phyloP scores from a whole-genome alignment of 2,888 invertebrate species.

The Papilio protenor region DNA sequence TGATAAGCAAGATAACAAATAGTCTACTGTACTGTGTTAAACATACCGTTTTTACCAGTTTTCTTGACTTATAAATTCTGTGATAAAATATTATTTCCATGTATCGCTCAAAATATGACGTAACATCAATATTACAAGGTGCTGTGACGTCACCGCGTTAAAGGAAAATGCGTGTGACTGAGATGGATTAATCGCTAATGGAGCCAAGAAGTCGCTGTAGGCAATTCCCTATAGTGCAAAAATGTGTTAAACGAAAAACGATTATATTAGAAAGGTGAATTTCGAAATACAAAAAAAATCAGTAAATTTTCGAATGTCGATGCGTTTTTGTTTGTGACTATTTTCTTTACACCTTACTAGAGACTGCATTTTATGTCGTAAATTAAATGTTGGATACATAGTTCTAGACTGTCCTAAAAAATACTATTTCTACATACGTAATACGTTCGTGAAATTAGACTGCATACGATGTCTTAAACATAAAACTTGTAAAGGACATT shows the following conservation, averaged over 20 bases:
- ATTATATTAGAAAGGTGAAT: constrained; percentile 3
- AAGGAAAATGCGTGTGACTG: constrained; percentile 39
- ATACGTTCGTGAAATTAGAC: background rate
- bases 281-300: background rate
- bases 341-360: no score
- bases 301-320: background rate
- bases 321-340: no score
- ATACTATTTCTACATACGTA: background rate
- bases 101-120: constrained; percentile 11
- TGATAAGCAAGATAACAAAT: no score
- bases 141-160: constrained; percentile 29
- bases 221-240: constrained; percentile 39
- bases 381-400: no score
- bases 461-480: background rate
- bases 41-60: background rate
- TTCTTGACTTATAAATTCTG: background rate
- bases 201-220: constrained; percentile 30
- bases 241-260: constrained; percentile 32
- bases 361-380: no score
- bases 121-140: constrained; percentile 22
- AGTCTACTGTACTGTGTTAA: background rate
- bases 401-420: no score
- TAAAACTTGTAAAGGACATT: constrained; percentile 11
- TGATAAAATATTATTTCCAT: constrained; percentile 16
- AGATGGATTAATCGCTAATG: constrained; percentile 42